Conservation (phyloP, 2,888 invertebrate species). For the Meta bourneti region DNA sequence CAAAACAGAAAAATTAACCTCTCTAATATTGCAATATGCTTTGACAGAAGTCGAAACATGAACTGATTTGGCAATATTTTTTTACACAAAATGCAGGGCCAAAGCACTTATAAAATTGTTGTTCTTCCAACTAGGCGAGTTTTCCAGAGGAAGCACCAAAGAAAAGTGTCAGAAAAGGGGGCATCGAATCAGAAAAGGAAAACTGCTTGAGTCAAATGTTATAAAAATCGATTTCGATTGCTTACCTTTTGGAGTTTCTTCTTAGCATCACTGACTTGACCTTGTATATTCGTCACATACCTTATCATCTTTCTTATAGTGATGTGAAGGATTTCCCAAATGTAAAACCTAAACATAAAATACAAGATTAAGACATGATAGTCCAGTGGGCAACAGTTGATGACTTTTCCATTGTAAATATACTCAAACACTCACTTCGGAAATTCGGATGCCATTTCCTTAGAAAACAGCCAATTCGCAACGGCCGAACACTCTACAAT, state of each 20-base stretch:
- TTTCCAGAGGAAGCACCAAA: not conserved
- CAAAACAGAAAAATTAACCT: no score
- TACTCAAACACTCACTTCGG: conserved; percentile 84
- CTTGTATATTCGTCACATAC: conserved; percentile 90
- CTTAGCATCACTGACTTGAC: conserved; percentile 90
- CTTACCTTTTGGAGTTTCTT: conserved; percentile 90
- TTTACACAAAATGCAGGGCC: no score
- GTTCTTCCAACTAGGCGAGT: no score
- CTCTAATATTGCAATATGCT: no score
- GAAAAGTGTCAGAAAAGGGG: not conserved
- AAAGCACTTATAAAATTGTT: no score
- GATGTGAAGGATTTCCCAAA: conserved; percentile 97
- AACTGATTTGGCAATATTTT: no score
- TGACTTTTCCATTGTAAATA: not conserved
- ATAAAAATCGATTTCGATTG: not conserved
- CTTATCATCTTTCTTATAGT: conserved; percentile 98
- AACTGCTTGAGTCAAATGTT: no score
- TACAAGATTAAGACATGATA: not conserved
- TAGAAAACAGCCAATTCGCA: conserved; percentile 98
- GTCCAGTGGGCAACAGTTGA: not conserved
- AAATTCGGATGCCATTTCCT: conserved; percentile 94
- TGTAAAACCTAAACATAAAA: conserved; percentile 86
- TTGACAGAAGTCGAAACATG: no score
- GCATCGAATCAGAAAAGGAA: no score
- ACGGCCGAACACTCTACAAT: conserved; percentile 98